These are phyloP conservation scores for Latrodectus elegans DNA, from an alignment of 2,888 invertebrate species.

Conservation along the genomic window DNA sequence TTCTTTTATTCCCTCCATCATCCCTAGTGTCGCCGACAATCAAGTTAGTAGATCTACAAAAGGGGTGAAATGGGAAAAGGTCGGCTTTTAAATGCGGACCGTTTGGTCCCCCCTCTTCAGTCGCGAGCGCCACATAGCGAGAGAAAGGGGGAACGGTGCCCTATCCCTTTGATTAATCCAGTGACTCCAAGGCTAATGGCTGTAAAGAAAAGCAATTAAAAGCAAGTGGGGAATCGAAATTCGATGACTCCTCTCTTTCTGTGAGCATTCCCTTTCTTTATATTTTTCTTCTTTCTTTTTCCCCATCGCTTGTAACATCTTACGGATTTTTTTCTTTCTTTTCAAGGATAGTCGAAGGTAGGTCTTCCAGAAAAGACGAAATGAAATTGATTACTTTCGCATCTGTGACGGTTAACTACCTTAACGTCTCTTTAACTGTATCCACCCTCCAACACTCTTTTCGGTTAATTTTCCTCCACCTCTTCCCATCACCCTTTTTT, in stretches of 20 bases:
- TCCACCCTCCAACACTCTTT: not conserved
- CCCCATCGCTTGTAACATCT: conserved; percentile 15
- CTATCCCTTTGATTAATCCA: conserved; percentile 62
- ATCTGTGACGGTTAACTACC: conserved; percentile 67
- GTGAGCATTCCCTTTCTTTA: not conserved
- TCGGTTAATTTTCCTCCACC: conserved; percentile 53
- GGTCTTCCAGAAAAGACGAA: conserved; percentile 61
- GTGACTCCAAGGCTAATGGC: conserved; percentile 66
- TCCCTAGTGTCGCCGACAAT: conserved; percentile 26
- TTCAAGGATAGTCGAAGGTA: conserved; percentile 42
- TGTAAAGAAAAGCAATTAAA: conserved; percentile 69
- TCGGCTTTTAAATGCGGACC: conserved; percentile 26
- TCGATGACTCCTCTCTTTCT: conserved; percentile 52
- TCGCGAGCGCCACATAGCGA: not conserved
- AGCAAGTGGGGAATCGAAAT: conserved; percentile 68
- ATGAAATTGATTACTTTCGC: conserved; percentile 65
- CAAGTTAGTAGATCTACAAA: conserved; percentile 38
- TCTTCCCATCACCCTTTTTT: conserved; percentile 1
- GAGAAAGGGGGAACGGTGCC: not conserved
- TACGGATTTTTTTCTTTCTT: conserved; percentile 22
- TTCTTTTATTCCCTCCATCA: not conserved
- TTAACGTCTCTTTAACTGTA: conserved; percentile 6
- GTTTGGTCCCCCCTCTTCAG: conserved; percentile 8
- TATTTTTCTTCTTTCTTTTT: conserved; percentile 6
- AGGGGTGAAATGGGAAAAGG: conserved; percentile 11